Base-by-base conservation (phyloP, 1,140 invertebrate species). In the Oedothorax gibbosus region DNA sequence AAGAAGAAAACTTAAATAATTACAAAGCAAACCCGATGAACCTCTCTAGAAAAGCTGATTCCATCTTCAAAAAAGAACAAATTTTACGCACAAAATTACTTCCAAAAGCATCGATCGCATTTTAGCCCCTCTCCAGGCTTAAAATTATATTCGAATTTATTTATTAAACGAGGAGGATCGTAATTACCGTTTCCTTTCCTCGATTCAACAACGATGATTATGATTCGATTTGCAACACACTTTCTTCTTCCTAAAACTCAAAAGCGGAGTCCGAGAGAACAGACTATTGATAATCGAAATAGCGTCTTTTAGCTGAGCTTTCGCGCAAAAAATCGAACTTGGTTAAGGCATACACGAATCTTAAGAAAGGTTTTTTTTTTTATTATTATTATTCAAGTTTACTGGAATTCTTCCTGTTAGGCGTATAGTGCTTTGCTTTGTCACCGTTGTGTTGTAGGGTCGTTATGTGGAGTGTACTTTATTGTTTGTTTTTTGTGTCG, bases 71-170 rank as follows among this genome's bases (percentile, higher is more conserved):
- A 60, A 49, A 75, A 77, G 51, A 64, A 50, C n/a, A 51, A 62
- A 64, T 64, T 51, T 76, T 35, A 0, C 8, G 73, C 57, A 62
- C 56, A 75, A 77, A 77, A 77, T 77, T 77, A 64, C 75, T 77
- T 77, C 65, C 35, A 35, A 53, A n/a, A 15, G 21, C n/a, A 77
- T 77, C 62, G 75, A 77, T 77, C 72, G 56, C 20, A 21, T 35
- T 57, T 65, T 51, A 77, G 62, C 21, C 62, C 49, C 60, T 77
- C 35, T 18, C 8, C 35, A 18, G 56, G 77, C 77, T 79, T 79
- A 79, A 79, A 79, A 79, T 79, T 79, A 68, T 64, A 68, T 64
- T 79, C 65, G 64, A 66, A 79, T 68, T 79, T 79, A 79, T 79
- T 79, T 79, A 79, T 79, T 79, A 79, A 79, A 79, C 60, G 64